Evolutionary conservation across 1,140 invertebrate genomes (phyloP).

Genomic region (Neodiprion virginianus): DNA sequence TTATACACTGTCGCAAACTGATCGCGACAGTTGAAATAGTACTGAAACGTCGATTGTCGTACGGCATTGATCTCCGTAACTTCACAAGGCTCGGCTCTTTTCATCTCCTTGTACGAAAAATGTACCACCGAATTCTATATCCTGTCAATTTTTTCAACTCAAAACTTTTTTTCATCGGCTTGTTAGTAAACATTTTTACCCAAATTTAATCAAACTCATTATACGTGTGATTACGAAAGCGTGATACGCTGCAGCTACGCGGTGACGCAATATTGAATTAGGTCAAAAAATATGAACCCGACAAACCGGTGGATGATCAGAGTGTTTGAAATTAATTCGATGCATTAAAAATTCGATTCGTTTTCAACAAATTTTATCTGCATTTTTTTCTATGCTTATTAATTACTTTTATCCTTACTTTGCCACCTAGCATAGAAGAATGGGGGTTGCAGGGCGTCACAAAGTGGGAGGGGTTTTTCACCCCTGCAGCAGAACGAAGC

Average conservation of each 20-base stretch:
- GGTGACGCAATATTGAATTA: background rate
- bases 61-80: background rate
- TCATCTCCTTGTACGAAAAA: background rate
- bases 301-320: background rate
- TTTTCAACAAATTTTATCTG: background rate
- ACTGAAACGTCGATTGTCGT: background rate
- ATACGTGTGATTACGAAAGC: no score
- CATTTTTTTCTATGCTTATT: background rate
- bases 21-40: background rate
- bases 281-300: background rate
- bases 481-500: no score
- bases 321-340: background rate
- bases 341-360: background rate
- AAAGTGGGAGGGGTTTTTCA: no score
- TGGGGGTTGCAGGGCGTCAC: background rate
- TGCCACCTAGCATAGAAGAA: background rate
- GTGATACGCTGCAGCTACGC: background rate
- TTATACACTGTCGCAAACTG: background rate
- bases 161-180: background rate
- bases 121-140: no score
- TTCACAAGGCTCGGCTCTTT: background rate
- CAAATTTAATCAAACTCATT: background rate
- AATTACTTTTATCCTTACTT: background rate
- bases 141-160: no score
- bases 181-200: background rate